Evolutionary conservation across 2,797 vertebrate genomes (phyloP), one percentile per base, ranked within the genome.

Genomic region (Pseudochirops cupreus): DNA sequence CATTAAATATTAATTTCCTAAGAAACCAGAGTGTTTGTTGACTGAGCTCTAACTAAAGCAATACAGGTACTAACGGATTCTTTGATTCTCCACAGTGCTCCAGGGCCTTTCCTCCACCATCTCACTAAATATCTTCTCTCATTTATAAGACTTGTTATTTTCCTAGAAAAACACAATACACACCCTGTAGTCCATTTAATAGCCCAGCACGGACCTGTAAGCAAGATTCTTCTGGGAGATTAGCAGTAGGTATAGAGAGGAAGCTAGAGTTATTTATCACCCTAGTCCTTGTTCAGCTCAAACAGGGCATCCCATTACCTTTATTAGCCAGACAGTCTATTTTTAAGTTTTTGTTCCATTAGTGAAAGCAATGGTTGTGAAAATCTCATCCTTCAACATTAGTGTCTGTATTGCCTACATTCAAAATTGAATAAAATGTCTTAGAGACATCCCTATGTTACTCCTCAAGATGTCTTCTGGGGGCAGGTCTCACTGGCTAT

Each of bases 1-100:
- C 93, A 96, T 97, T 98, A 97, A 97, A 94, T 94, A 97, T 97
- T 96, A 74, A 97, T 97, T 97, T 94, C 94, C 97, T 92, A 94
- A 87, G 97, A 96, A 97, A 91, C 58, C 2, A 28, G 62, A 96
- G 82, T 93, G 57, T 96, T 91, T 46, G n/a, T 94, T 93, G 93
- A 93, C 82, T 92, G 29, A 46, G 39, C 39, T 82, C 10, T 56
- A 97, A 94, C 92, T 91, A 14, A 18, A 95, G 93, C 97, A 94
- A 95, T 97, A 97, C 91, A 91, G 96, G 82, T 62, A 74, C 92
- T 91, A 94, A 92, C 54, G 96, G 92, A 82, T 56, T 90, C 14
- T 87, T 94, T 57, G 53, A 91, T 91, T 98, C 96, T 95, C 93
- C 94, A 91, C 90, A 74, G 95, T 0, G 62, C 82, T 96, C 58